A percentile compares a stretch with the other conserved stretches of the same genome.
These are phyloP conservation scores for Melanotaenia duboulayi DNA, from an alignment of 2,113 vertebrate species.

Conservation along the genomic window DNA sequence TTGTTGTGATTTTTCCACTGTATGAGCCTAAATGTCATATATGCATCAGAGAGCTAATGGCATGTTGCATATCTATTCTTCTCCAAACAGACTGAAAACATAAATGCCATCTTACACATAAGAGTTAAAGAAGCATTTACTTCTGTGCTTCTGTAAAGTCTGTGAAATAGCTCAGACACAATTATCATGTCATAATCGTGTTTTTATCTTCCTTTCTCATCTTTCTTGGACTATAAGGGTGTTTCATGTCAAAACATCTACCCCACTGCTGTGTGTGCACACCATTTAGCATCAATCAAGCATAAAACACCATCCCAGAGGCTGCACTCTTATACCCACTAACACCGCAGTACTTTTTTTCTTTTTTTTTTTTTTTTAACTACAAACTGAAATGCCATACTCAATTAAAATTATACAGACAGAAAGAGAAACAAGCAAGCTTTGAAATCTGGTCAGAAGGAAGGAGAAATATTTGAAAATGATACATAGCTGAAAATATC, in stretches of 20 bases:
- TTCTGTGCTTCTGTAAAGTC: background rate
- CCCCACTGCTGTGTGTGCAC: conserved; percentile 49
- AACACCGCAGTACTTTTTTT: conserved; percentile 32
- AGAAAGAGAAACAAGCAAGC: conserved; percentile 13
- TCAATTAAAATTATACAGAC: conserved; percentile 48
- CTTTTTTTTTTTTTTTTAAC: conserved; percentile 1
- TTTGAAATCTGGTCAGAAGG: conserved; percentile 48
- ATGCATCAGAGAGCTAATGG: background rate
- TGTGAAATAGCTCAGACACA: conserved; percentile 20
- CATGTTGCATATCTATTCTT: conserved; percentile 12
- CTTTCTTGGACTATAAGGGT: conserved; percentile 31
- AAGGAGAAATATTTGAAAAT: conserved; percentile 55
- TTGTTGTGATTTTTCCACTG: conserved; percentile 42
- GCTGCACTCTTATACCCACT: conserved; percentile 43
- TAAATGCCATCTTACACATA: no score
- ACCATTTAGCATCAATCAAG: conserved; percentile 72
- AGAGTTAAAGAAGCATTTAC: background rate
- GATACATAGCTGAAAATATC: conserved; percentile 49
- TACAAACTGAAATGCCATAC: conserved; percentile 29
- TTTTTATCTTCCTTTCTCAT: conserved; percentile 30
- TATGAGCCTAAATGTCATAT: conserved; percentile 14
- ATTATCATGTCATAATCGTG: conserved; percentile 23
- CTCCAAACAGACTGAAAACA: conserved; percentile 26
- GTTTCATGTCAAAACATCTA: conserved; percentile 56
- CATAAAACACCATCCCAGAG: conserved; percentile 66